Percentiles rank a stretch among this genome's conserved stretches.
Evolutionary conservation across 2,797 vertebrate genomes (phyloP).

Genomic region (Betta splendens): DNA sequence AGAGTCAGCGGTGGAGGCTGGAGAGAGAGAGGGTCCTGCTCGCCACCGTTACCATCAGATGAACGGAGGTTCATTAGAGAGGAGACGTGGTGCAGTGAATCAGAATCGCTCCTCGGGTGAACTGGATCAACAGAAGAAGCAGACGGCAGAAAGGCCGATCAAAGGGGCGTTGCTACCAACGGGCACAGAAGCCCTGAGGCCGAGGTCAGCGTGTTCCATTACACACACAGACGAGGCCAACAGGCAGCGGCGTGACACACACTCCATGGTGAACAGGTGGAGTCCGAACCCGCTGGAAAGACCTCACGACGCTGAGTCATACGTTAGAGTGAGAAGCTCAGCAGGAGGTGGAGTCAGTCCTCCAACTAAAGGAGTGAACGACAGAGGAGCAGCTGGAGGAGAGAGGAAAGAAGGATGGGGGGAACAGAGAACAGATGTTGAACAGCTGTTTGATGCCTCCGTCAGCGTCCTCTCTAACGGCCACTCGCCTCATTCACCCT

Average conservation of each 20-base stretch:
- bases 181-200: not conserved
- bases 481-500: not conserved
- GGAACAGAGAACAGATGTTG: not conserved
- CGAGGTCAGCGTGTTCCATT: not conserved
- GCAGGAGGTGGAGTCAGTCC: not conserved
- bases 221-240: not conserved
- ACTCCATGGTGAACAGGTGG: not conserved
- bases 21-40: not conserved
- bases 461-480: not conserved
- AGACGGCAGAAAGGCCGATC: not conserved
- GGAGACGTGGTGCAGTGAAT: rapidly evolving
- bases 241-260: not conserved
- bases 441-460: too few species aligned
- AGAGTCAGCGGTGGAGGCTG: rapidly evolving
- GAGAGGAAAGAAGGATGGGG: rapidly evolving
- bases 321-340: not conserved
- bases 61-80: not conserved
- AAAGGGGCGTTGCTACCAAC: not conserved
- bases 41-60: not conserved
- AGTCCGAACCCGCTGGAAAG: not conserved
- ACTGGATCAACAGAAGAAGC: not conserved
- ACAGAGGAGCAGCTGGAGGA: rapidly evolving
- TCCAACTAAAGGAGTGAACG: not conserved
- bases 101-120: not conserved
- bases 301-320: rapidly evolving